These are phyloP conservation scores for Parambassis ranga DNA, from an alignment of 2,797 vertebrate genomes.

Conservation along the genomic window DNA sequence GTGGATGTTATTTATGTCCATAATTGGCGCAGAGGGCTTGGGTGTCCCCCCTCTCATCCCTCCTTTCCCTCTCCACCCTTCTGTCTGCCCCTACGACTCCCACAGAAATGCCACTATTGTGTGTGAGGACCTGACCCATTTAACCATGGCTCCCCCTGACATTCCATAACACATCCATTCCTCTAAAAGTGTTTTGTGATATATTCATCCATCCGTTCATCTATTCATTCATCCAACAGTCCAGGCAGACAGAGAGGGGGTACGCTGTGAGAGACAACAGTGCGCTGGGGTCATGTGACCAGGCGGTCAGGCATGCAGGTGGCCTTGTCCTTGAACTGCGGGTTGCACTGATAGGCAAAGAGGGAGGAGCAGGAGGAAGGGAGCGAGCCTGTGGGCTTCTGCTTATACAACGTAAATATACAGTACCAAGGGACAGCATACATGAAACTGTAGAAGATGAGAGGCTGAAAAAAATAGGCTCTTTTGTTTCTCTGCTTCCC, in stretches of 20 bases:
- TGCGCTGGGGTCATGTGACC: conserved; percentile 58
- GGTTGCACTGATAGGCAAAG: conserved; percentile 26
- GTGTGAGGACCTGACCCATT: conserved; percentile 78
- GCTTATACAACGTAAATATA: conserved; percentile 19
- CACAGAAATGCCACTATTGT: conserved; percentile 71
- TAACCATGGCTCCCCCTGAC: conserved; percentile 58
- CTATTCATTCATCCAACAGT: conserved; percentile 65
- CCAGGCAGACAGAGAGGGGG: conserved; percentile 39
- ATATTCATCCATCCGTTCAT: conserved; percentile 67
- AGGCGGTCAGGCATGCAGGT: conserved; percentile 53
- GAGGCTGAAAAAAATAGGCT: not conserved
- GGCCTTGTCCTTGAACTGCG: conserved; percentile 65
- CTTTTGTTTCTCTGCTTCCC: not conserved
- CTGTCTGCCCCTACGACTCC: conserved; percentile 58
- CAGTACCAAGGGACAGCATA: not conserved
- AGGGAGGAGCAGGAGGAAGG: not conserved
- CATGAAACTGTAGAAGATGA: conserved; percentile 11
- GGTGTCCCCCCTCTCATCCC: conserved; percentile 30
- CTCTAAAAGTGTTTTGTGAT: conserved; percentile 67
- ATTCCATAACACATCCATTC: conserved; percentile 68
- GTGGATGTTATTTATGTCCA: conserved; percentile 76
- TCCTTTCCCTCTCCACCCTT: conserved; percentile 5
- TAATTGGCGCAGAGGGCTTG: conserved; percentile 65
- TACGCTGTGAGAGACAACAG: conserved; percentile 62
- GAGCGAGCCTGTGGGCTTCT: conserved; percentile 17